Evolutionary conservation across 2,113 vertebrate genomes (phyloP), one percentile per base, ranked within the genome.

Genomic region (Cisticola juncidis): DNA sequence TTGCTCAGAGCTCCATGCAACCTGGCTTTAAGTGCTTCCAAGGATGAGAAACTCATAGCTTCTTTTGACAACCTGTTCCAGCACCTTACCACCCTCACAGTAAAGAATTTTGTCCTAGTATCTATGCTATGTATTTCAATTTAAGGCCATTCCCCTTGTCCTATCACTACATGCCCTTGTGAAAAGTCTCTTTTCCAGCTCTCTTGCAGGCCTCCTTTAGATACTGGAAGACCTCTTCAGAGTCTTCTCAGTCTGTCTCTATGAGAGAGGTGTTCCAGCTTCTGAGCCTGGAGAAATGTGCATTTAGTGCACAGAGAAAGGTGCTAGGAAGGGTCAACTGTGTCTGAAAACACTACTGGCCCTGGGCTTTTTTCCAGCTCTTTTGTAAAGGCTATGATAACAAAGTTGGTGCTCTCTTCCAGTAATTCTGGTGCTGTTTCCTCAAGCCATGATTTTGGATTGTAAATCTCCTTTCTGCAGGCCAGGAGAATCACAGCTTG

Each of bases 391-490:
- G 22, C 25, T 53, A 12, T 25, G 44, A 33, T 42, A 71, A 45
- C 0, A 2, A 71, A 56, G 53, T 9, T 45, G 26, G 24, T 0
- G 0, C 18, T 19, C 16, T 85, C 58, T 85, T 57, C 10, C 40
- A 65, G 78, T 57, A 48, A 12, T 81, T 68, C 57, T 76, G 40
- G 9, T 57, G 60, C 22, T 44, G n/a, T 79, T 74, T 77, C 40
- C 57, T 76, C 1, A 0, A 57, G 77, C 36, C 12, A 1, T 65
- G 81, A 40, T 40, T 77, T 44, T 1, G 4, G 26, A 28, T 77
- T 35, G 14, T 56, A 47, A 86, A 54, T 61, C 38, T 88, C 2
- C 48, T 66, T 86, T 70, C 47, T 85, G 23, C 54, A 71, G 68
- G 35, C 71, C 74, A 40, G 61, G 20, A 93, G 81, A 83, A 64